Base-by-base conservation (phyloP, 2,888 invertebrate genomes). In the Eupithecia dodoneata region DNA sequence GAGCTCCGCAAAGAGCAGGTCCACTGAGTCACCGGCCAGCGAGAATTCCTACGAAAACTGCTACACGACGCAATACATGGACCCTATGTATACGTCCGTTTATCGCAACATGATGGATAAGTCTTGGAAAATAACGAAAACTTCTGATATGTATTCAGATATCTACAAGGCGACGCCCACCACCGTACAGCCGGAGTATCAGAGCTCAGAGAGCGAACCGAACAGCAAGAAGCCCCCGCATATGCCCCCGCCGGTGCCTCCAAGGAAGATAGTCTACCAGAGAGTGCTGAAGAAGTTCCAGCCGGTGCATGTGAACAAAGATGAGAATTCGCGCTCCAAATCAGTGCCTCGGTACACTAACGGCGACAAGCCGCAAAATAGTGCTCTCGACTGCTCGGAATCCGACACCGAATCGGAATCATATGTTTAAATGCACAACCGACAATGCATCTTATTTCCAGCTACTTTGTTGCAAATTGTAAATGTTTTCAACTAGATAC, bases 271-370 rank as follows among this genome's bases (percentile, higher is more conserved):
- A 89, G 90, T 94, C 71, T 94, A 95, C 84, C 94, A 94, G 84
- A 90, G 93, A 83, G 93, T 95, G 4, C 89, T 96, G 67, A 96
- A 96, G 89, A 96, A 96, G 85, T 93, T 96, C 82, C 96, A 96
- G 76, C 96, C 96, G 1, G 96, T 96, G 45, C 96, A 96, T 84
- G 96, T 96, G 83, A 96, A 94, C 83, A 95, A 96, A 76, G 96
- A 96, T 44, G 96, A 96, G 72, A 95, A 89, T 67, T 89, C 91
- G 1, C 90, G 95, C 45, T 95, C 95, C 3, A 94, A 94, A 82
- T 94, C 95, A 41, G 94, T 94, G 47, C 94, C 95, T 10, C 92
- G 95, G 83, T 93, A 94, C 76, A 93, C 92, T 30, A 92, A 91
- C 80, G 90, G 91, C 75, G 82, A 93, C 77, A 91, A 90, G 80